Evolutionary conservation across 2,888 invertebrate species (phyloP).

Genomic region (Plebejus melissa): DNA sequence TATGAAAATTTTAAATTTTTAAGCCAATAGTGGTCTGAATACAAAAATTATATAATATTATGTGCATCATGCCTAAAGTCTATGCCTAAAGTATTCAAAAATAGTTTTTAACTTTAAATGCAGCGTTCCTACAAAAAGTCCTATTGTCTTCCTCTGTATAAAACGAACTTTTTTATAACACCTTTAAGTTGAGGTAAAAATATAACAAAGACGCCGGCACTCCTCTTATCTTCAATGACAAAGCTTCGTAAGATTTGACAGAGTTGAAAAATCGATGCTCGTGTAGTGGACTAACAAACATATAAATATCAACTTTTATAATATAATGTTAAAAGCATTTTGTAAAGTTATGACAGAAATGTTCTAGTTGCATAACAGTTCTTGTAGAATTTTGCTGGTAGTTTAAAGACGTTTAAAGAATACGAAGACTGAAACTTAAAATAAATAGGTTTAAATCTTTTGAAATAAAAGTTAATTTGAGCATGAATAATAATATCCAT

Average conservation of each 20-base stretch:
- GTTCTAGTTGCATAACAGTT: neutral
- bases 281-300: neutral
- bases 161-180: neutral
- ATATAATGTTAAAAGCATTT: constrained; percentile 9
- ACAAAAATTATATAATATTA: too few relatives aligned
- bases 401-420: neutral
- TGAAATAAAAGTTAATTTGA: too few relatives aligned
- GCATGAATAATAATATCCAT: too few relatives aligned
- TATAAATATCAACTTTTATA: constrained; percentile 3
- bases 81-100: neutral
- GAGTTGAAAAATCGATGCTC: constrained; percentile 9
- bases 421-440: neutral
- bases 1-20: too few relatives aligned
- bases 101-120: neutral
- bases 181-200: constrained; percentile 1
- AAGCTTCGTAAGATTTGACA: neutral
- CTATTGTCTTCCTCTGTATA: neutral
- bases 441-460: too few relatives aligned
- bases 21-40: too few relatives aligned
- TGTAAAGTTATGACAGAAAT: neutral
- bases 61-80: neutral
- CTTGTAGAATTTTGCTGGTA: neutral
- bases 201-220: neutral
- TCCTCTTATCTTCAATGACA: neutral
- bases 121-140: neutral